Evolutionary conservation across 1,140 invertebrate genomes (phyloP), one percentile per base, ranked within the genome.

Genomic region (Cherax destructor): DNA sequence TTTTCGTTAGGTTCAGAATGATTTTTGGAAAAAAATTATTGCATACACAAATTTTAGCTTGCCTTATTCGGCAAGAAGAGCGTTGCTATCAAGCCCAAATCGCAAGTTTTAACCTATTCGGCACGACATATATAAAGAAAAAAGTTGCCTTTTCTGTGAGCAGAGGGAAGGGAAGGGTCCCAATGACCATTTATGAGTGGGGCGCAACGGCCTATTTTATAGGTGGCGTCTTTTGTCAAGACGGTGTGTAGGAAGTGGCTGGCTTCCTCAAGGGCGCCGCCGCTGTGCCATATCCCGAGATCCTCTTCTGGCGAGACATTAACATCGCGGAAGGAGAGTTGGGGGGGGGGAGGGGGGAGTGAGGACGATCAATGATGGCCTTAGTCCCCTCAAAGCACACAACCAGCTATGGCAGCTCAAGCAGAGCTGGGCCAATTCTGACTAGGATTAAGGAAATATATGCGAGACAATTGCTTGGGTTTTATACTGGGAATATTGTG

Each of bases 291-390:
- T 18, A 69, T 69, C 65, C 65, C 69, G n/a, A 74, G 16, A 18
- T 69, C 65, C 65, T 74, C 69, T n/a, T 74, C 69, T 74, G 69
- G 69, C n/a, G 30, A n/a, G 24, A 30, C 69, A 74, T 74, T 74
- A 74, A 74, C 16, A 30, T 74, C n/a, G 6, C 69, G 4, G 69
- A 30, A 24, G 13, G 65, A 69, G 21, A 18, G 1, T 0, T 6
- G 21, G 9, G 61, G 61, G 13, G 5, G 5, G 2, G 21, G 61
- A 18, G n/a, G 21, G 69, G n/a, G 69, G 69, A 3, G 13, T 18
- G 65, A 18, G n/a, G 69, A 4, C n/a, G 69, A 74, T 74, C 69
- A 74, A 74, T 74, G 69, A n/a, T 74, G 69, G 16, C 69, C 24
- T 74, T 21, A 74, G 69, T 21, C 69, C 69, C 24, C 69, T 74